These are phyloP conservation scores for Oxyscelio sp. DNA, from an alignment of 2,888 invertebrate species.

Conservation along the genomic window DNA sequence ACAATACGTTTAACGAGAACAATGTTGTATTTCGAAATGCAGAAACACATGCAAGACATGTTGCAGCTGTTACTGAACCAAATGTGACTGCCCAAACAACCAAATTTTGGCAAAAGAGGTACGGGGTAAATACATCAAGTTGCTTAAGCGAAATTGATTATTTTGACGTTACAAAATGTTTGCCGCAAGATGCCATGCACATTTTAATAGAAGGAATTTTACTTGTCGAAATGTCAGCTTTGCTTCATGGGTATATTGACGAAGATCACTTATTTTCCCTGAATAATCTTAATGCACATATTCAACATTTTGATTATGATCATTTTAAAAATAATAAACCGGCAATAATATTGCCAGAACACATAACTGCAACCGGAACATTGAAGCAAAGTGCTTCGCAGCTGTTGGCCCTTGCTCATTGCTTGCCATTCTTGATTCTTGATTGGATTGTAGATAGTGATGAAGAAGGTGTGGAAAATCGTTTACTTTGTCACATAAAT, in stretches of 20 bases:
- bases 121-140: constrained; percentile 4
- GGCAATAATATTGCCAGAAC: constrained; percentile 18
- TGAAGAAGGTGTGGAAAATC: background rate
- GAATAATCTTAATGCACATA: constrained; percentile 67
- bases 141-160: background rate
- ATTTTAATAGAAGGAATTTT: constrained; percentile 12
- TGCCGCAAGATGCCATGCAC: constrained; percentile 26
- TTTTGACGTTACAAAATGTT: constrained; percentile 6
- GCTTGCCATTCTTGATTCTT: constrained; percentile 57
- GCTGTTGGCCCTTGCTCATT: background rate
- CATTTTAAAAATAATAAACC: constrained; percentile 74
- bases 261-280: constrained; percentile 35
- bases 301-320: constrained; percentile 67
- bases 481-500: background rate
- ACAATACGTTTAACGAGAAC: too few relatives aligned
- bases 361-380: background rate
- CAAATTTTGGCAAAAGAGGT: constrained; percentile 18
- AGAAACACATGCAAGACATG: too few relatives aligned
- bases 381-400: constrained; percentile 63
- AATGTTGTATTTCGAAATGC: too few relatives aligned
- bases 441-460: constrained; percentile 17
- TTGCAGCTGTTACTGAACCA: too few relatives aligned
- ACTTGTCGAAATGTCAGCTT: background rate
- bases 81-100: too few relatives aligned
- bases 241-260: constrained; percentile 37